Evolutionary conservation across 2,113 vertebrate species (phyloP).

Genomic region (Leptocoma aspasia): DNA sequence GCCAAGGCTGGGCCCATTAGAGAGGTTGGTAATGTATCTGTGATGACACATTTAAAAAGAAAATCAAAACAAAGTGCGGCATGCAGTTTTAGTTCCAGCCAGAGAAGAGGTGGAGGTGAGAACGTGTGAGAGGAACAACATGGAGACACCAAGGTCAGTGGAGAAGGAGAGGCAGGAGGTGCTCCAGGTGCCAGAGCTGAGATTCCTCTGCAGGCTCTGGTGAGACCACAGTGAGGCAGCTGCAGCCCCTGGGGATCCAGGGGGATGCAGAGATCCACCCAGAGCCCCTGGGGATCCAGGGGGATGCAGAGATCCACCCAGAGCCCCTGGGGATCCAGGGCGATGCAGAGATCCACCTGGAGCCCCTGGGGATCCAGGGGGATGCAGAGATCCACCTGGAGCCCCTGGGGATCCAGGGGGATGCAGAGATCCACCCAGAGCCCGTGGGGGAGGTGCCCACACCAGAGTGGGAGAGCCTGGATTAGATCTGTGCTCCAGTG

Average conservation of each 20-base stretch:
- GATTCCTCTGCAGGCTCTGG: background rate
- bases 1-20: background rate
- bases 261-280: no score
- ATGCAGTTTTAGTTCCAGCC: background rate
- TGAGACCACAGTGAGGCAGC: background rate
- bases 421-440: background rate
- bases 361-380: no score
- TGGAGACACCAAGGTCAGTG: background rate
- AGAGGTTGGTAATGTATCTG: fast-evolving
- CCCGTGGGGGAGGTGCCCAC: background rate
- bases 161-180: background rate
- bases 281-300: no score
- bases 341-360: no score
- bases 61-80: background rate
- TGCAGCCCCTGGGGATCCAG: no score
- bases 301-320: no score
- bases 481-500: background rate
- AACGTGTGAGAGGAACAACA: background rate
- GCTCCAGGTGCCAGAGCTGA: fast-evolving
- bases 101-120: background rate
- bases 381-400: no score
- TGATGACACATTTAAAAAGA: background rate
- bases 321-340: no score
- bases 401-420: background rate
- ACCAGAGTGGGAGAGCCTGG: background rate